These are phyloP conservation scores for Exocentrus adspersus DNA, from an alignment of 2,888 invertebrate genomes.

Conservation along the genomic window DNA sequence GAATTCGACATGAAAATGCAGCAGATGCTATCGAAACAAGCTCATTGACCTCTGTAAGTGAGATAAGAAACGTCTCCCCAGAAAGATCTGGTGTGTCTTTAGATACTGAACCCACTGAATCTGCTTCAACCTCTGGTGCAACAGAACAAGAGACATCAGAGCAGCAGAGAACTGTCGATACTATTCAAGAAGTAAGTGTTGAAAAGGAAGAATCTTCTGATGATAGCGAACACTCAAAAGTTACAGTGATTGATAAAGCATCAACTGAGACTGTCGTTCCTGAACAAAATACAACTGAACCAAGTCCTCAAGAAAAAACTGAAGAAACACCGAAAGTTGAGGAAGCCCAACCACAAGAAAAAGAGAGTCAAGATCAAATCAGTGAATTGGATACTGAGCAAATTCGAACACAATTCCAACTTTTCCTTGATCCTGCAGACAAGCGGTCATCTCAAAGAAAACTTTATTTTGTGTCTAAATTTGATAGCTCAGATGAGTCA, in stretches of 20 bases:
- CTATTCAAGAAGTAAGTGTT: background rate
- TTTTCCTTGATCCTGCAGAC: no score
- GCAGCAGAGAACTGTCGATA: background rate
- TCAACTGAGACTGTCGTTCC: background rate
- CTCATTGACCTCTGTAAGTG: conserved; percentile 5
- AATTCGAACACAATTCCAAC: no score
- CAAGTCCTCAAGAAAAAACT: background rate
- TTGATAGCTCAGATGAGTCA: no score
- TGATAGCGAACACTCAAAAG: background rate
- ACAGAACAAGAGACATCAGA: background rate
- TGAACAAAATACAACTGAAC: background rate
- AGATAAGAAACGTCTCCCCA: conserved; percentile 14
- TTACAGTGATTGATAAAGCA: background rate
- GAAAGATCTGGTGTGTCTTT: background rate
- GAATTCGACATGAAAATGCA: background rate
- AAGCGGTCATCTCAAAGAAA: no score
- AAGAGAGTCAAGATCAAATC: no score
- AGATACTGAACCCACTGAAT: background rate
- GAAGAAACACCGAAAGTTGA: background rate
- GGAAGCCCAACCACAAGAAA: no score
- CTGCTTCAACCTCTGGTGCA: background rate
- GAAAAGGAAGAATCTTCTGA: background rate
- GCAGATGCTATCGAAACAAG: background rate
- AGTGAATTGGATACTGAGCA: no score
- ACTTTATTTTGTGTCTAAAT: no score